phyloP scores from a whole-genome alignment of 2,113 vertebrate species.

The Mobula hypostoma region DNA sequence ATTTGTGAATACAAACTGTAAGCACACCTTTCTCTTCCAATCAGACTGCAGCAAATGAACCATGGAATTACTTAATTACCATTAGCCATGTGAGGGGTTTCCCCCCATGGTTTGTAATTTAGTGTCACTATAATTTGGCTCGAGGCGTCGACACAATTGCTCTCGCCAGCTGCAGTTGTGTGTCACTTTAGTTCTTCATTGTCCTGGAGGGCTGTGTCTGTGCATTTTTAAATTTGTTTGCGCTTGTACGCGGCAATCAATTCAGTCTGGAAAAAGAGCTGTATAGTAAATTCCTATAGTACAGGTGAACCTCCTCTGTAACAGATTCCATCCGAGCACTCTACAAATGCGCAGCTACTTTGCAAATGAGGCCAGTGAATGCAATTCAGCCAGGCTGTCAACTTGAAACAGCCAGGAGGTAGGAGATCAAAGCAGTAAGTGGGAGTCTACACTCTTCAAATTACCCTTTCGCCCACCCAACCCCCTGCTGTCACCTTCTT shows the following conservation, averaged over 20 bases:
- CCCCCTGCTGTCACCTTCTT: slow-evolving; percentile 4
- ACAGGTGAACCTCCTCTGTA: slow-evolving; percentile 73
- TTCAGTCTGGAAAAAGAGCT: slow-evolving; percentile 59
- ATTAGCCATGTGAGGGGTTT: slow-evolving; percentile 45
- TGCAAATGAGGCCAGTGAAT: slow-evolving; percentile 67
- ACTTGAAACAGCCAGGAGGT: slow-evolving; percentile 64
- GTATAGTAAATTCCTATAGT: slow-evolving; percentile 64
- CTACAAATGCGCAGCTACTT: slow-evolving; percentile 57
- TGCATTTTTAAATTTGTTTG: slow-evolving; percentile 72
- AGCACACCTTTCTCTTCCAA: slow-evolving; percentile 7
- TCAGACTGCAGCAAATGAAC: neutral
- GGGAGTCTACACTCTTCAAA: slow-evolving; percentile 62
- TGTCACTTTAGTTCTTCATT: slow-evolving; percentile 60
- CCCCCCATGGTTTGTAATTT: slow-evolving; percentile 52
- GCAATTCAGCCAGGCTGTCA: slow-evolving; percentile 65
- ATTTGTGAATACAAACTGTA: slow-evolving; percentile 14
- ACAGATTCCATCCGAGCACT: slow-evolving; percentile 61
- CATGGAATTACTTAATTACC: slow-evolving; percentile 44
- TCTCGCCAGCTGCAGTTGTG: slow-evolving; percentile 61
- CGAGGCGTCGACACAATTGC: slow-evolving; percentile 56
- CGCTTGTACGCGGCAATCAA: slow-evolving; percentile 66
- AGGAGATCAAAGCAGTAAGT: slow-evolving; percentile 63
- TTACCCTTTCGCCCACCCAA: slow-evolving; percentile 52
- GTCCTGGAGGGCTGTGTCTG: slow-evolving; percentile 66
- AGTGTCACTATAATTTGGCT: slow-evolving; percentile 58